Percentiles rank a stretch among this genome's conserved stretches.
These are phyloP conservation scores for Machaerirhynchus nigripectus DNA, from an alignment of 2,113 vertebrate species.

Conservation along the genomic window DNA sequence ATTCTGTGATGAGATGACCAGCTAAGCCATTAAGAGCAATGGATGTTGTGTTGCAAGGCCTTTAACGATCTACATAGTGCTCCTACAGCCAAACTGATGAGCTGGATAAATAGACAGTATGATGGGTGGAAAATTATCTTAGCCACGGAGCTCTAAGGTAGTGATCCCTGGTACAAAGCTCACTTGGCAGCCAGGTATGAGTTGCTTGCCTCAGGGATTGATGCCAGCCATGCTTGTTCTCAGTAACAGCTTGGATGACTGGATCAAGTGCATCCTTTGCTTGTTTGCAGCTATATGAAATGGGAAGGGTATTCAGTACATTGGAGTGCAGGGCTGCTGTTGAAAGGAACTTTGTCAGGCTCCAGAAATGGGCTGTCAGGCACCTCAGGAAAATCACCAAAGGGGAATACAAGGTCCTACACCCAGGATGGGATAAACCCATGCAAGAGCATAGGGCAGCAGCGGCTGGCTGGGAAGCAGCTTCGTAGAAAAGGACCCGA, in stretches of 20 bases:
- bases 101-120: neutral
- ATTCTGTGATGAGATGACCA: neutral
- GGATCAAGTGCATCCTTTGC: neutral
- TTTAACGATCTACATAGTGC: neutral
- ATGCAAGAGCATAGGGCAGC: neutral
- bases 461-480: neutral
- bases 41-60: neutral
- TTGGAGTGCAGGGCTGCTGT: neutral
- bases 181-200: neutral
- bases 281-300: neutral
- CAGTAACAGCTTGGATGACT: neutral
- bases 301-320: neutral
- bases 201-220: neutral
- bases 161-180: neutral
- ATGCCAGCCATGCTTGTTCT: neutral
- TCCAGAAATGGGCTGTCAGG: neutral
- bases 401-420: neutral
- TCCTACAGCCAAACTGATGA: neutral
- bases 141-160: neutral
- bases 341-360: neutral
- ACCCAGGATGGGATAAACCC: neutral
- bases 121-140: neutral
- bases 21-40: neutral
- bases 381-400: neutral
- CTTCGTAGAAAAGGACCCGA: rapidly evolving